Evolutionary conservation across 2,888 invertebrate species (phyloP).

Genomic region (Volucella inflata): DNA sequence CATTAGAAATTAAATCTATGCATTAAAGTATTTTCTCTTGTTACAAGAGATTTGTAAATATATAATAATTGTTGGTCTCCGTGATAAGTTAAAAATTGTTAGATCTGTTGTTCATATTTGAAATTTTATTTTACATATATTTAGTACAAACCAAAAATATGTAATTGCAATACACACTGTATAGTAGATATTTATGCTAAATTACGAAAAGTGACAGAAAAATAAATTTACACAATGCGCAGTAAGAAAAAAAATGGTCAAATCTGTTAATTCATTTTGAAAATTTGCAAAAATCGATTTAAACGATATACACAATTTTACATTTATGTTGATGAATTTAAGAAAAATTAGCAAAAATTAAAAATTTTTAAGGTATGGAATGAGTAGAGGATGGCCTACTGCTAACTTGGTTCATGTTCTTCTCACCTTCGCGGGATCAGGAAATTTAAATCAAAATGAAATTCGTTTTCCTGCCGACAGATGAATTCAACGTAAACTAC

Average conservation of each 20-base stretch:
- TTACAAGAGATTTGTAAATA: constrained; percentile 37
- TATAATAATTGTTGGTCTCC: constrained; percentile 54
- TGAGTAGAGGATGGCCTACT: no score
- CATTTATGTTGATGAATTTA: no score
- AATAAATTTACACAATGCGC: background rate
- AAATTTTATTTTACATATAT: constrained; percentile 55
- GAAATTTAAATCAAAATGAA: no score
- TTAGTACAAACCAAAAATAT: constrained; percentile 42
- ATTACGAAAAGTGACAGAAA: constrained; percentile 14
- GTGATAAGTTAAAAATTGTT: constrained; percentile 63
- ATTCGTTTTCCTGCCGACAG: no score
- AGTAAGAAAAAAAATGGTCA: background rate
- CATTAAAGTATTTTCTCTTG: constrained; percentile 1
- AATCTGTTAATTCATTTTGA: background rate
- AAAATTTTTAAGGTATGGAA: no score
- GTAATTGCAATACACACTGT: constrained; percentile 58
- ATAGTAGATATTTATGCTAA: constrained; percentile 35
- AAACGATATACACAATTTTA: no score
- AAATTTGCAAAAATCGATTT: no score
- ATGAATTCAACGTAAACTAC: no score
- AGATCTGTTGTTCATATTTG: constrained; percentile 39
- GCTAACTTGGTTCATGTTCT: no score
- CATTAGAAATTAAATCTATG: constrained; percentile 18
- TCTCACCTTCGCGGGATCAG: no score
- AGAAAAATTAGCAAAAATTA: no score